phyloP scores from a whole-genome alignment of 2,797 vertebrate species.

The Ammospiza maritima region DNA sequence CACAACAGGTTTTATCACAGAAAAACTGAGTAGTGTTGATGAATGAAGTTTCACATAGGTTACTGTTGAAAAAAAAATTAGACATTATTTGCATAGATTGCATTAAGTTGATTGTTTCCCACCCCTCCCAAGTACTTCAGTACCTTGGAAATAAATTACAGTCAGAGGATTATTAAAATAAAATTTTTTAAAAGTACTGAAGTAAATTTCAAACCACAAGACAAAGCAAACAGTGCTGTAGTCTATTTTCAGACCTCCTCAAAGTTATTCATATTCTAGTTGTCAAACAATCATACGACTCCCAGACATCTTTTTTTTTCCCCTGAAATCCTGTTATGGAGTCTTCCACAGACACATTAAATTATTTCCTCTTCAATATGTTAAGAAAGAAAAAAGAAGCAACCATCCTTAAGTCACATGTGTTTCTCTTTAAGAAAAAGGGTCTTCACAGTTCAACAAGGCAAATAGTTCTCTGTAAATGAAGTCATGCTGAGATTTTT shows the following conservation, averaged over 20 bases:
- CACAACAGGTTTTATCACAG: slow-evolving; percentile 47
- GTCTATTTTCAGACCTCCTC: slow-evolving; percentile 24
- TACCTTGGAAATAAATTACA: slow-evolving; percentile 15
- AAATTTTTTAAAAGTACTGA: not conserved
- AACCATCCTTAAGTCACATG: not conserved
- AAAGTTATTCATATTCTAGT: not conserved
- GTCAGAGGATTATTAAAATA: slow-evolving; percentile 24
- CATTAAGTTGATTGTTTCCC: slow-evolving; percentile 32
- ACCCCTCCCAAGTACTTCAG: slow-evolving; percentile 26
- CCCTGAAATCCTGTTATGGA: not conserved
- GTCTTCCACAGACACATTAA: not conserved
- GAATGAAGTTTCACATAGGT: slow-evolving; percentile 25
- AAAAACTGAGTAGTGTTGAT: slow-evolving; percentile 36
- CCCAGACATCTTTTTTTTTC: not conserved
- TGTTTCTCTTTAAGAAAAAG: slow-evolving; percentile 9
- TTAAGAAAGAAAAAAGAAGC: not conserved
- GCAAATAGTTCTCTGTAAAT: not conserved
- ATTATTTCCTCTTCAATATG: not conserved
- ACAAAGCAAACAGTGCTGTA: not conserved
- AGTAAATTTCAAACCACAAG: slow-evolving; percentile 25
- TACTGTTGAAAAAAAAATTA: not conserved
- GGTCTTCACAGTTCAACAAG: not conserved
- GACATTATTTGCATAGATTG: slow-evolving; percentile 52
- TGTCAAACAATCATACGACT: not conserved
- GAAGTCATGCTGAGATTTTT: not conserved